phyloP scores from a whole-genome alignment of 2,888 invertebrate species.

The Heptascelio sp. region DNA sequence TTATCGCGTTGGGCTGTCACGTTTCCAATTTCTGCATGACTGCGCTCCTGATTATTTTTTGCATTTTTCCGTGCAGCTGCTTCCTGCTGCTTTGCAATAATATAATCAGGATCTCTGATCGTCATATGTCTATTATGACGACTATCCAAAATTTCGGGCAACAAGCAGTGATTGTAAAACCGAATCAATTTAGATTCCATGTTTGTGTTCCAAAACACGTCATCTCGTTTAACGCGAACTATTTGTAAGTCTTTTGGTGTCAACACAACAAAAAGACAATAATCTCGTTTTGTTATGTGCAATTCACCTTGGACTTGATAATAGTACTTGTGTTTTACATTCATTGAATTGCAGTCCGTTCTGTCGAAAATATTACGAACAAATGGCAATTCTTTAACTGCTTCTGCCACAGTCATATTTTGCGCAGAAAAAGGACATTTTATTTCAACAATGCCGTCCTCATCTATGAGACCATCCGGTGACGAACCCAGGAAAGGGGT shows the following conservation, averaged over 20 bases:
- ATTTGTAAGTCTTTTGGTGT: not conserved
- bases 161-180: constrained; percentile 9
- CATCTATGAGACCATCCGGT: constrained; percentile 70
- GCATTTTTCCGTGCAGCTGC: not conserved
- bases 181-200: not conserved
- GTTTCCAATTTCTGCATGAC: not conserved
- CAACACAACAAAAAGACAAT: constrained; percentile 1
- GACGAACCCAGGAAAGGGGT: constrained; percentile 66
- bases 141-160: constrained; percentile 10
- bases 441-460: constrained; percentile 70
- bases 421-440: constrained; percentile 10
- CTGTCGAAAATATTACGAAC: not conserved
- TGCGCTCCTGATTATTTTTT: not conserved
- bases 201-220: not conserved
- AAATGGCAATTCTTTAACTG: constrained; percentile 10
- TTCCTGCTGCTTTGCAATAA: not conserved
- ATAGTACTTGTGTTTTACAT: constrained; percentile 20
- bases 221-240: constrained; percentile 7
- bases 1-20: not conserved
- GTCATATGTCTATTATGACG: not conserved
- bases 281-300: constrained; percentile 7
- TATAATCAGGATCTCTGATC: not conserved
- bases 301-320: constrained; percentile 19
- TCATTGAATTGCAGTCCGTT: not conserved
- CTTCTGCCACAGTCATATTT: not conserved